These are phyloP conservation scores for Ecliptopera silaceata DNA, from an alignment of 2,888 invertebrate genomes.

Conservation along the genomic window DNA sequence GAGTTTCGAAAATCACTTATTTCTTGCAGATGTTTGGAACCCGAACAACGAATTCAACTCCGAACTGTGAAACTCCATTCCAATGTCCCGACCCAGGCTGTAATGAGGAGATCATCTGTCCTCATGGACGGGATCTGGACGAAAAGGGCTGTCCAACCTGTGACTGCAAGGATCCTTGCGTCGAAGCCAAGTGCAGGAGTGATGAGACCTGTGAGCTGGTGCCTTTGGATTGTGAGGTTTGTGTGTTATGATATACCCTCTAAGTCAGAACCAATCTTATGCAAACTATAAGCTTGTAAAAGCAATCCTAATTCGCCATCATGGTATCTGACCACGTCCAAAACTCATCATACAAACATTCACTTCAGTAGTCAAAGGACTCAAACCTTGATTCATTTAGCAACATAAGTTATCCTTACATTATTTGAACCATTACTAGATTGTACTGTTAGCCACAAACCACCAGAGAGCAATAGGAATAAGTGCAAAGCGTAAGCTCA, in stretches of 20 bases:
- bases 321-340: no score
- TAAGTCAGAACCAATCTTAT: no score
- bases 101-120: conserved; percentile 55
- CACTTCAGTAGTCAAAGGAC: no score
- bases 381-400: no score
- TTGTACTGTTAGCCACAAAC: no score
- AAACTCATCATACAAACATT: no score
- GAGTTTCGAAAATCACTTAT: background rate
- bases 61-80: conserved; percentile 61
- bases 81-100: conserved; percentile 62
- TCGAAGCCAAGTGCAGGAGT: conserved; percentile 86
- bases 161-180: conserved; percentile 89
- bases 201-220: conserved; percentile 82
- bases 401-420: no score
- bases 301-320: no score
- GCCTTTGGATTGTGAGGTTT: conserved; percentile 72
- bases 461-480: no score
- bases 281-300: no score
- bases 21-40: conserved; percentile 82
- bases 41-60: conserved; percentile 83
- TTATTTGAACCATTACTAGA: no score
- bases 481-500: no score
- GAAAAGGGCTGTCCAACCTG: conserved; percentile 88
- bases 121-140: conserved; percentile 65
- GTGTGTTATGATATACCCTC: background rate